phyloP scores from a whole-genome alignment of 2,113 vertebrate species.

The Crocuta crocuta region DNA sequence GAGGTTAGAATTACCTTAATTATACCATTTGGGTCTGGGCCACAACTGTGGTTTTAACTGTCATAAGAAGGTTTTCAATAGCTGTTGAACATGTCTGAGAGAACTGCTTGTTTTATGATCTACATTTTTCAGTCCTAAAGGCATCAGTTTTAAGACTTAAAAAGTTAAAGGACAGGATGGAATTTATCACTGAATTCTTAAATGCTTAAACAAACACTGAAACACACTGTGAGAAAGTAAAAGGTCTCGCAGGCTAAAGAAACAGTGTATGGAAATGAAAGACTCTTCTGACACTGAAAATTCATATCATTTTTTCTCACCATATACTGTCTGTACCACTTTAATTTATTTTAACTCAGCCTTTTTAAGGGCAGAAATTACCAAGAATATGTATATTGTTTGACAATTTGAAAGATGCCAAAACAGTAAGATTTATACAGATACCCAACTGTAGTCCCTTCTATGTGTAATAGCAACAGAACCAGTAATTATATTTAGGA shows the following conservation, averaged over 20 bases:
- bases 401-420: slow-evolving; percentile 1
- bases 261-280: background rate
- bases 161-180: slow-evolving; percentile 1
- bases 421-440: slow-evolving; percentile 15
- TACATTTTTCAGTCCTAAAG: slow-evolving; percentile 21
- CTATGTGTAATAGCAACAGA: background rate
- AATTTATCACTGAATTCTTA: slow-evolving; percentile 30
- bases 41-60: background rate
- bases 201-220: background rate
- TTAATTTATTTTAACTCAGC: slow-evolving; percentile 31
- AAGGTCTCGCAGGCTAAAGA: slow-evolving; percentile 18
- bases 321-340: background rate
- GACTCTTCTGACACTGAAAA: background rate
- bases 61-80: background rate
- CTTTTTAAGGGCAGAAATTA: slow-evolving; percentile 8
- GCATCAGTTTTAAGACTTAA: slow-evolving; percentile 24
- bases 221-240: slow-evolving; percentile 29
- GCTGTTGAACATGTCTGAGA: background rate
- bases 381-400: background rate
- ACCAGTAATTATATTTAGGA: background rate
- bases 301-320: background rate
- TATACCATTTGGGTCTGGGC: background rate
- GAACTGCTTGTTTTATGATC: background rate
- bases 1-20: background rate
- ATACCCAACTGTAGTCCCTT: background rate